phyloP scores from a whole-genome alignment of 2,888 invertebrate species.

The Sericinus montela region DNA sequence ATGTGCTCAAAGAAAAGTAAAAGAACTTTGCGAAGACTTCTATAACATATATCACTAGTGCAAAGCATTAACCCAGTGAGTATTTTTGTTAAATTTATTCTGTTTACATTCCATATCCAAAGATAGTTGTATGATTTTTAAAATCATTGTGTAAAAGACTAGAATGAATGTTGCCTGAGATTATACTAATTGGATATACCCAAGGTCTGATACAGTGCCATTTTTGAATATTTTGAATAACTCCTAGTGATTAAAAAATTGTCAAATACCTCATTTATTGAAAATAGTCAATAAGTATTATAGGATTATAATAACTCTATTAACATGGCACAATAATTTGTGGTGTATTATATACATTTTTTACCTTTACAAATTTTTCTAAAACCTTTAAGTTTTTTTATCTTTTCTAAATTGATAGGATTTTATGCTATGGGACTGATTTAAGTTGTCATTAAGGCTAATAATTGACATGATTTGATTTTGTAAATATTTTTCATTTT shows the following conservation, averaged over 20 bases:
- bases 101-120: conserved; percentile 55
- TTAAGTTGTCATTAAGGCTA: conserved; percentile 2
- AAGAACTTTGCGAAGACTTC: conserved; percentile 62
- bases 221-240: conserved; percentile 24
- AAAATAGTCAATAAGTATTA: conserved; percentile 11
- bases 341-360: conserved; percentile 4
- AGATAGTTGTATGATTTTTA: conserved; percentile 32
- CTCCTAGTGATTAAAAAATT: conserved; percentile 18
- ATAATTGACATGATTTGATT: conserved; percentile 5
- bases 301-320: conserved; percentile 3
- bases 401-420: background rate
- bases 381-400: background rate
- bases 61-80: conserved; percentile 42
- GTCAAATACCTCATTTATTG: conserved; percentile 16
- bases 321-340: background rate
- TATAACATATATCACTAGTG: conserved; percentile 36
- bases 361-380: background rate
- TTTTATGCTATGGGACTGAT: conserved; percentile 5
- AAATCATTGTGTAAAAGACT: conserved; percentile 29
- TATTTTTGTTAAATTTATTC: conserved; percentile 31
- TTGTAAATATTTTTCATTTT: background rate
- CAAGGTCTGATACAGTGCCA: conserved; percentile 39
- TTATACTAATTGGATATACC: conserved; percentile 28
- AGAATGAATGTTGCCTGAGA: conserved; percentile 26
- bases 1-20: conserved; percentile 65